A percentile compares a stretch with the other conserved stretches of the same genome.
Evolutionary conservation across 2,888 invertebrate species (phyloP).

Genomic region (Tethea ocularis): DNA sequence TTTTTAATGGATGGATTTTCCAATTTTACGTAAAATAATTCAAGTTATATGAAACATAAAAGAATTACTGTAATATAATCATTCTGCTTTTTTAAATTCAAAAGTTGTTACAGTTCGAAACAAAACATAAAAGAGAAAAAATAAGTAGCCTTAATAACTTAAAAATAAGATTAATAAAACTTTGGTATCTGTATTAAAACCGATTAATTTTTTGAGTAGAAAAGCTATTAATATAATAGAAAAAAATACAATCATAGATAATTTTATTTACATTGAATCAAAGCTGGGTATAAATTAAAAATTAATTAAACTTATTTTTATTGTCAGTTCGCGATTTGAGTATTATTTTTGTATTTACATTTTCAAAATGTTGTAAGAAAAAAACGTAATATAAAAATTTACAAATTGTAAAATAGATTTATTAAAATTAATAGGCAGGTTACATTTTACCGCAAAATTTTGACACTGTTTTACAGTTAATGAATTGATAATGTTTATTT

Average conservation of each 20-base stretch:
- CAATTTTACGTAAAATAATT: slow-evolving; percentile 44
- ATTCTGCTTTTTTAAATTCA: slow-evolving; percentile 24
- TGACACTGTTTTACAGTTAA: slow-evolving; percentile 24
- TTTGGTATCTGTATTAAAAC: slow-evolving; percentile 83
- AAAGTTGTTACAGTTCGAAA: slow-evolving; percentile 56
- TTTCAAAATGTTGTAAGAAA: slow-evolving; percentile 54
- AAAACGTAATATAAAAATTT: slow-evolving; percentile 43
- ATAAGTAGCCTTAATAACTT: slow-evolving; percentile 74
- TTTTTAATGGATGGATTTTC: slow-evolving; percentile 78
- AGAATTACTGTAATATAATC: slow-evolving; percentile 14
- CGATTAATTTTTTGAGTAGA: slow-evolving; percentile 79
- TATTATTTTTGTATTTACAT: slow-evolving; percentile 72
- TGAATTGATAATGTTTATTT: neutral
- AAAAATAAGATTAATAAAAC: slow-evolving; percentile 79
- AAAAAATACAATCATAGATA: slow-evolving; percentile 60
- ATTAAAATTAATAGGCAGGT: slow-evolving; percentile 32
- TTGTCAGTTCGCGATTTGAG: slow-evolving; percentile 83
- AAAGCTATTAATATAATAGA: slow-evolving; percentile 71
- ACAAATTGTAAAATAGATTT: slow-evolving; percentile 33
- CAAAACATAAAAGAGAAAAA: slow-evolving; percentile 55
- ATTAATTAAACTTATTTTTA: slow-evolving; percentile 75
- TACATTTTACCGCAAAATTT: slow-evolving; percentile 33
- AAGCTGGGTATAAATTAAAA: slow-evolving; percentile 65
- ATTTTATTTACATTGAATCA: slow-evolving; percentile 71
- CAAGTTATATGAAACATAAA: slow-evolving; percentile 6